Conservation (phyloP, 1,140 invertebrate genomes). For the Luehdorfia chinensis region DNA sequence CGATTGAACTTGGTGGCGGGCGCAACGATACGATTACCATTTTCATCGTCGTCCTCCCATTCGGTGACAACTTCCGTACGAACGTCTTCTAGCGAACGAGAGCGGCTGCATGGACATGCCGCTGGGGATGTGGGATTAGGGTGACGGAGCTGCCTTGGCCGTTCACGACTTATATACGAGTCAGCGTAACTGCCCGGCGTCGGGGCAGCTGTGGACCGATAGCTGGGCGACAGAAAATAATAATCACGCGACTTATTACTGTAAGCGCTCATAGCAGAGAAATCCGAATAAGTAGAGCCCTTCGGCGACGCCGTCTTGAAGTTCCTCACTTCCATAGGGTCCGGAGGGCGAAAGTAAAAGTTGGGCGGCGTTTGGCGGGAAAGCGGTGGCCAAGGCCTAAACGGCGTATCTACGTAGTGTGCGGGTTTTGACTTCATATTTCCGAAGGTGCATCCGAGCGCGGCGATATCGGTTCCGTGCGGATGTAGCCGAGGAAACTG, state of each 20-base stretch:
- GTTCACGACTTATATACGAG: conserved; percentile 58
- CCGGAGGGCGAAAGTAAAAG: conserved; percentile 80
- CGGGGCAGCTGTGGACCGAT: conserved; percentile 73
- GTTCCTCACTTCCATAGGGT: conserved; percentile 70
- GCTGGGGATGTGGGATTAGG: conserved; percentile 53
- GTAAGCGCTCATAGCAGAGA: conserved; percentile 55
- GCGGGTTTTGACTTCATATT: conserved; percentile 74
- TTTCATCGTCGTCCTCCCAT: conserved; percentile 80
- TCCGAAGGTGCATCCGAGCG: conserved; percentile 62
- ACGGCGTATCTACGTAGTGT: conserved; percentile 68
- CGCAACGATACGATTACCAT: conserved; percentile 76
- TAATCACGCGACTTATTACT: conserved; percentile 82
- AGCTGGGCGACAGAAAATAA: conserved; percentile 83
- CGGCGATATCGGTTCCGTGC: conserved; percentile 56
- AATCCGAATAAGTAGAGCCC: conserved; percentile 76
- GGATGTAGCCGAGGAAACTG: conserved; percentile 60
- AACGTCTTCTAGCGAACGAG: conserved; percentile 84
- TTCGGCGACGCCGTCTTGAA: conserved; percentile 67
- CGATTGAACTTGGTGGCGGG: conserved; percentile 69
- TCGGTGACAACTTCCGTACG: conserved; percentile 81
- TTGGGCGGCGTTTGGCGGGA: conserved; percentile 77
- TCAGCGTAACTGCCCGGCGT: conserved; percentile 75
- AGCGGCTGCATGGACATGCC: conserved; percentile 79
- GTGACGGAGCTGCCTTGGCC: conserved; percentile 62
- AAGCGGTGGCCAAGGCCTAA: conserved; percentile 80